Conservation (phyloP, 2,888 invertebrate species). For the Drosophila fungiperda region DNA sequence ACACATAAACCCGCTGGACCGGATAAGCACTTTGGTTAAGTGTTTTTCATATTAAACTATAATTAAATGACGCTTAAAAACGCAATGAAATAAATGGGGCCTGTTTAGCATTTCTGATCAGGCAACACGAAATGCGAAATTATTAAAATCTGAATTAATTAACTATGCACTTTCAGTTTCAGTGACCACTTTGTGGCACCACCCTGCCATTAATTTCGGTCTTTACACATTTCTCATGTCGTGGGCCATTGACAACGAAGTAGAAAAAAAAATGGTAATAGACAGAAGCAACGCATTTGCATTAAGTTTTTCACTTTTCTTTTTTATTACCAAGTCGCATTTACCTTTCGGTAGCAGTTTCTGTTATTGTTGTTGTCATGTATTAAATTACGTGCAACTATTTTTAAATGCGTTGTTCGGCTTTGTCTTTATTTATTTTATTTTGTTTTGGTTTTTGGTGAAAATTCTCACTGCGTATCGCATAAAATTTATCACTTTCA, state of each 20-base stretch:
- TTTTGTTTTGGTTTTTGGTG: constrained; percentile 46
- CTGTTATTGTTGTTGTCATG: constrained; percentile 45
- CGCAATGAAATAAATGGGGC: constrained; percentile 1
- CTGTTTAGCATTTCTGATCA: constrained; percentile 35
- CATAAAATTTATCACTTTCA: constrained; percentile 70
- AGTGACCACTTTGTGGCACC: constrained; percentile 13
- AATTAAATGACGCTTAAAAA: constrained; percentile 20
- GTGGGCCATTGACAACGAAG: constrained; percentile 29
- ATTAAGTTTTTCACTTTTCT: constrained; percentile 62
- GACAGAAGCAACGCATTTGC: constrained; percentile 54
- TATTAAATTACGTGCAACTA: constrained; percentile 76
- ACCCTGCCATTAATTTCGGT: constrained; percentile 29
- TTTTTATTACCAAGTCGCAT: constrained; percentile 64
- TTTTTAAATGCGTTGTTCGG: constrained; percentile 60
- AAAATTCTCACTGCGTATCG: constrained; percentile 67
- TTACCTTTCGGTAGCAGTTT: constrained; percentile 49
- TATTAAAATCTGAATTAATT: constrained; percentile 27
- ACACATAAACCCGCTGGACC: constrained; percentile 34
- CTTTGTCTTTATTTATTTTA: constrained; percentile 29
- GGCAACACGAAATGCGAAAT: constrained; percentile 50
- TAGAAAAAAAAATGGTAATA: background rate
- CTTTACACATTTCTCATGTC: constrained; percentile 57
- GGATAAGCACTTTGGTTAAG: constrained; percentile 37
- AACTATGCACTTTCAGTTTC: constrained; percentile 69
- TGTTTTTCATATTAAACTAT: constrained; percentile 39